Conservation (phyloP, 2,113 vertebrate genomes). For the Anser brachyrhynchus region DNA sequence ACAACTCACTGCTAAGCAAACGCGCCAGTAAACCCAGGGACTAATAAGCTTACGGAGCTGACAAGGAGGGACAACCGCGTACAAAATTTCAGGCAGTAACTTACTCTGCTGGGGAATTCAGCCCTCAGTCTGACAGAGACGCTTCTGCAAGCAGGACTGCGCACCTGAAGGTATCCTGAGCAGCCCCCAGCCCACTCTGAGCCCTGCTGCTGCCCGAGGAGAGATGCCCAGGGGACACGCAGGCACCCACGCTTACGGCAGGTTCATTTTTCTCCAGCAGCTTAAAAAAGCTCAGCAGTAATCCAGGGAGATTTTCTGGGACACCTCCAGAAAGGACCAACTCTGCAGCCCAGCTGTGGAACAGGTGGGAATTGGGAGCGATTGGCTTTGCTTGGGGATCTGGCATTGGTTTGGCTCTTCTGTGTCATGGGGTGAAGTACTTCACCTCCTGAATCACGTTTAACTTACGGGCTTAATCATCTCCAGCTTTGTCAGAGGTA, state of each 20-base stretch:
- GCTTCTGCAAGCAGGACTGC: rapidly evolving
- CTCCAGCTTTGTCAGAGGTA: background rate
- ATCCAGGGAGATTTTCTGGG: rapidly evolving
- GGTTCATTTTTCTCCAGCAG: background rate
- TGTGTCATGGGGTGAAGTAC: rapidly evolving
- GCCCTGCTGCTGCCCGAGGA: background rate
- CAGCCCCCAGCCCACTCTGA: background rate
- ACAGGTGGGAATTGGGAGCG: background rate
- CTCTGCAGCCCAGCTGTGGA: rapidly evolving
- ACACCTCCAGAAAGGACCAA: background rate
- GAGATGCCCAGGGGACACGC: rapidly evolving
- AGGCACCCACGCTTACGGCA: rapidly evolving
- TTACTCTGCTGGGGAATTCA: rapidly evolving
- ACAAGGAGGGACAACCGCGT: rapidly evolving
- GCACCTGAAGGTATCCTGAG: too few species aligned
- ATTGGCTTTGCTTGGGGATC: background rate
- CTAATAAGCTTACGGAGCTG: rapidly evolving
- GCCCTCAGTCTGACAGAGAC: rapidly evolving
- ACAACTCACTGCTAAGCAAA: rapidly evolving
- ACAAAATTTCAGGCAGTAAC: rapidly evolving
- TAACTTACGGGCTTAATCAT: rapidly evolving
- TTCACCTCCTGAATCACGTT: rapidly evolving
- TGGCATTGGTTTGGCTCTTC: background rate
- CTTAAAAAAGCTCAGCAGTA: rapidly evolving
- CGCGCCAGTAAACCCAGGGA: rapidly evolving